Evolutionary conservation across 2,888 invertebrate genomes (phyloP), one percentile per base, ranked within the genome.

Genomic region (Exocentrus adspersus): DNA sequence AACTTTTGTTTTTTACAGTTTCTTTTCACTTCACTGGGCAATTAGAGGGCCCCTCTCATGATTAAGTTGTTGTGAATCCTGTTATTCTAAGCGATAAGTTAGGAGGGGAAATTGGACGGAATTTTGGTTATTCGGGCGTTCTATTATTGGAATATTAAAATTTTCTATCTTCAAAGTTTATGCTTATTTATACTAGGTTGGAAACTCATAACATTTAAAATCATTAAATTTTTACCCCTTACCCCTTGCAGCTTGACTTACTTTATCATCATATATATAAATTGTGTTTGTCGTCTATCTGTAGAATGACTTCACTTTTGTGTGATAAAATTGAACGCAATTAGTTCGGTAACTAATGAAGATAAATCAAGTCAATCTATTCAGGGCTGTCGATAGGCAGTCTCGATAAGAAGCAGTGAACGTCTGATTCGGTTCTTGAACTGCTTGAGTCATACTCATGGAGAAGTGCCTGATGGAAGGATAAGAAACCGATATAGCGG

Each of bases 21-120:
- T 62, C 65, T 43, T 58, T 65, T 65, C 62, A 65, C 62, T 65
- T 53, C 64, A 57, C 54, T 46, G 53, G 63, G 62, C 59, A 63
- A 52, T 67, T 65, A 64, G 59, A 48, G 51, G 56, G 46, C 63
- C 62, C 63, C 63, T 59, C 50, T 64, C 61, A 20, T 64, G 58
- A 67, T 64, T 45, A 66, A 63, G 66, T 66, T 66, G 60, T 60
- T 54, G 59, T 19, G 45, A 62, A 65, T 59, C 53, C 28, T 48
- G 28, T 48, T 48, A 48, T 24, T 30, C 3, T 17, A 48, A 48
- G 28, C 16, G 48, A 48, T 9, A 7, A 7, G 21, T 14, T 14
- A 14, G 9, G 17, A 2, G 14, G 16, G 17, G 28, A 21, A 30
- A 48, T 48, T 16, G 24, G 7, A 21, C 21, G 14, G n/a, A 28